Evolutionary conservation across 1,140 invertebrate species (phyloP).

Genomic region (Hestina assimilis): DNA sequence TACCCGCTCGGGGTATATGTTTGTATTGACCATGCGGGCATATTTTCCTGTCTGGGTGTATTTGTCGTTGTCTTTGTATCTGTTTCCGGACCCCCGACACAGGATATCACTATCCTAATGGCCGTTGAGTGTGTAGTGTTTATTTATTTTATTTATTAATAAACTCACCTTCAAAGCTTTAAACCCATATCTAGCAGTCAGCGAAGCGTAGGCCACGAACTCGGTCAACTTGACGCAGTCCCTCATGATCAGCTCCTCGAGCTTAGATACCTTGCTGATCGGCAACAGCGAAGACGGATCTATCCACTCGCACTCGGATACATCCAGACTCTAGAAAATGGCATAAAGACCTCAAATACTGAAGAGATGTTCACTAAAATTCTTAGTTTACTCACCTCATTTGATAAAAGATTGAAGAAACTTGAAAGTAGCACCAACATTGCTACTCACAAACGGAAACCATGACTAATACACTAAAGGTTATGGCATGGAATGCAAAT

Average conservation of each 20-base stretch:
- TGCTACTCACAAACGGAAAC: too few species aligned
- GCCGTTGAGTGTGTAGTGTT: too few species aligned
- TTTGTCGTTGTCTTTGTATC: too few species aligned
- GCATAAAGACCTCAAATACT: neutral
- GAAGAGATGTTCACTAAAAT: neutral
- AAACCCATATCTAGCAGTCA: constrained; percentile 86
- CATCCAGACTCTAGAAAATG: constrained; percentile 77
- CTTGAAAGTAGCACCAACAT: too few species aligned
- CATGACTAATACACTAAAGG: too few species aligned
- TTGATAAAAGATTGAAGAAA: too few species aligned
- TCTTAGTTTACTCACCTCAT: neutral
- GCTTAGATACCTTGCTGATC: constrained; percentile 82
- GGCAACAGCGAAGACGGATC: constrained; percentile 83
- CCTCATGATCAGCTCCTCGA: constrained; percentile 80
- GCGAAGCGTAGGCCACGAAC: constrained; percentile 86
- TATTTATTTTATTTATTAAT: too few species aligned
- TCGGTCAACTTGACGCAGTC: constrained; percentile 82
- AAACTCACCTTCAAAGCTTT: constrained; percentile 77
- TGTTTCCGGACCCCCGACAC: too few species aligned
- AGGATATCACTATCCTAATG: neutral
- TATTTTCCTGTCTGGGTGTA: too few species aligned
- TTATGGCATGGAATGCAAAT: too few species aligned
- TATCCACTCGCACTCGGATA: constrained; percentile 85
- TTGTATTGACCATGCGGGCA: too few species aligned
- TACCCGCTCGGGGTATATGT: too few species aligned